Evolutionary conservation across 92 coral and sea anemone genomes (phyloP), one percentile per base, ranked within the genome.

Genomic region (Palythoa grandiflora): DNA sequence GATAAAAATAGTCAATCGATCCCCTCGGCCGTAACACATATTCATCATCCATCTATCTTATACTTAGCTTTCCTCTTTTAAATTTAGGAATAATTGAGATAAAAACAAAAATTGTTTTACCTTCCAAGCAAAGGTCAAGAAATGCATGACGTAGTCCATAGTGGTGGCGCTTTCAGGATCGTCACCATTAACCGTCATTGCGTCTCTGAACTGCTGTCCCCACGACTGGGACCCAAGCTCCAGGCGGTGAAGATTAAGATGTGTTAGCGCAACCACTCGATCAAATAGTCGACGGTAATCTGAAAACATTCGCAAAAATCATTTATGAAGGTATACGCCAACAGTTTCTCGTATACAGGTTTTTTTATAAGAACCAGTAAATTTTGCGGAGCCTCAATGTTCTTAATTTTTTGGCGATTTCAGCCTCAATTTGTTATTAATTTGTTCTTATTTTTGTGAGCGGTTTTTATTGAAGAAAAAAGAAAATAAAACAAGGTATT

Each of bases 131-230:
- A 96, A 95, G 4, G 99, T 96, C 47, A 93, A 73, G 68, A 96
- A 95, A 91, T 96, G 99, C 99, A 96, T 96, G 88, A 96, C 68
- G 85, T 96, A 96, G 85, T 96, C 99, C 87, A 93, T 50, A 9
- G 98, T 87, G 12, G 98, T 95, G 4, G 99, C 99, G 73, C 88
- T 92, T 47, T 93, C 99, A 19, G 92, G 91, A 51, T 96, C 99
- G n/a, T 96, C 99, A 1, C 98, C 99, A 75, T 96, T 96, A n/a
- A 96, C 99, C 12, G 98, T 89, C 98, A 96, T 89, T 10, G 99
- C 99, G 57, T 96, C 93, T 50, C 96, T 93, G 84, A 96, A 96
- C 89, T 96, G 99, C 80, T 88, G 91, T 0, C 96, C 96, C 99
- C 99, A 96, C 9, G 99, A 89, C 35, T 94, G 96, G n/a, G 99